A percentile compares a stretch with the other conserved stretches of the same genome.
Evolutionary conservation across 2,113 vertebrate genomes (phyloP).

Genomic region (Otis tarda): DNA sequence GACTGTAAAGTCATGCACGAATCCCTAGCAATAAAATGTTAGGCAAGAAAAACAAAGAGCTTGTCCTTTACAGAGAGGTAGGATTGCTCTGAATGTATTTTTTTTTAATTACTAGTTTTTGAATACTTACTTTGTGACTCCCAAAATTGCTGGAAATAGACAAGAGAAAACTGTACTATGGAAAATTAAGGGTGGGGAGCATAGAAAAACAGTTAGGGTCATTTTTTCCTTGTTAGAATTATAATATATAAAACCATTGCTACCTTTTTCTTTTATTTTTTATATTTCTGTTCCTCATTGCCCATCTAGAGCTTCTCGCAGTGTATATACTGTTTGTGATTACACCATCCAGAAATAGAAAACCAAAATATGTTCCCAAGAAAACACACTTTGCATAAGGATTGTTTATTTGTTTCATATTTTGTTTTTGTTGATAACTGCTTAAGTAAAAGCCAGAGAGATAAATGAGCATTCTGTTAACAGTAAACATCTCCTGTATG

Average conservation of each 20-base stretch:
- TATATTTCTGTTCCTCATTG: background rate
- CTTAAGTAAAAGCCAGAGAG: background rate
- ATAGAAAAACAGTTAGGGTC: background rate
- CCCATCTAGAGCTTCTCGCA: background rate
- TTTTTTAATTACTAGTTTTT: background rate
- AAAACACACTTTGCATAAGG: background rate
- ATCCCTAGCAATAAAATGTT: slow-evolving; percentile 59
- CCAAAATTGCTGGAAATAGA: background rate
- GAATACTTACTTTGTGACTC: background rate
- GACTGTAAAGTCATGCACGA: slow-evolving; percentile 40
- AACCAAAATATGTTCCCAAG: background rate
- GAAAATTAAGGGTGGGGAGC: background rate
- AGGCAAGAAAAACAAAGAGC: slow-evolving; percentile 56
- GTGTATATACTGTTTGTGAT: background rate
- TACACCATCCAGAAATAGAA: background rate
- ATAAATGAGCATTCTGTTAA: slow-evolving; percentile 7
- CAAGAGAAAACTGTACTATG: background rate
- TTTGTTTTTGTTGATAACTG: background rate
- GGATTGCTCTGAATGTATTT: background rate
- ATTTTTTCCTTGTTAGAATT: background rate
- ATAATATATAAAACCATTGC: background rate
- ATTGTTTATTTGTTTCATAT: background rate
- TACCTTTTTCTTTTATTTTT: background rate
- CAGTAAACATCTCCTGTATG: background rate
- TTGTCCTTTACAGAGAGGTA: slow-evolving; percentile 24